A percentile compares a stretch with the other conserved stretches of the same genome.
Evolutionary conservation across 30 jellyfish, hydroid and myxozoan genomes (phyloP).

Genomic region (Turritopsis dohrnii): DNA sequence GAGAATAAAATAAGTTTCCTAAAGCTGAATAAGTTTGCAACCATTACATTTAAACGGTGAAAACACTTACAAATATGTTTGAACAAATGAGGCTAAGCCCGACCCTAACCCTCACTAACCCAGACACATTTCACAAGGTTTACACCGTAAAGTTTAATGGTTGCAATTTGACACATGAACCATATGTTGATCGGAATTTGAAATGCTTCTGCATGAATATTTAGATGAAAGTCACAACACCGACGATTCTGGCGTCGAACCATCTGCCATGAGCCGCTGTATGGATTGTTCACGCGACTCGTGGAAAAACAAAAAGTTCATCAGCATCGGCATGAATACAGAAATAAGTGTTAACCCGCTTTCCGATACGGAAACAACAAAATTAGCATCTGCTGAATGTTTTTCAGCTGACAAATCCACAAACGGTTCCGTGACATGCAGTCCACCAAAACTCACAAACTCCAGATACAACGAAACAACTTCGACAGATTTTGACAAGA

Average conservation of each 20-base stretch:
- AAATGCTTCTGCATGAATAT: not conserved
- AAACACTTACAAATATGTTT: no score
- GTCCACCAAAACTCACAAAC: not conserved
- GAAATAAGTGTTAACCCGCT: conserved; percentile 53
- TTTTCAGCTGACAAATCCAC: not conserved
- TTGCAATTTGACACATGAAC: no score
- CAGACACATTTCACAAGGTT: no score
- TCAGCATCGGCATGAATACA: conserved; percentile 91
- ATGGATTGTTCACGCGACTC: conserved; percentile 93
- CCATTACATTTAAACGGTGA: no score
- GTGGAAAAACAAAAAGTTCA: conserved; percentile 89
- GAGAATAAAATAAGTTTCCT: no score
- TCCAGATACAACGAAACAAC: not conserved
- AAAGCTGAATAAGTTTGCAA: no score
- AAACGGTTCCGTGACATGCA: not conserved
- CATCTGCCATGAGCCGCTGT: conserved; percentile 66
- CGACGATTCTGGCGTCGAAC: no score
- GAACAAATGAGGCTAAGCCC: no score
- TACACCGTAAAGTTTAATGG: no score
- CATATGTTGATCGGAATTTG: no score
- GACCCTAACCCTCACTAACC: no score
- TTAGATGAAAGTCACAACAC: conserved; percentile 17
- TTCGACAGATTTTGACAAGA: not conserved
- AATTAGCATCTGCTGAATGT: not conserved
- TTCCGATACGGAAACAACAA: not conserved